Base-by-base conservation (phyloP, 2,888 invertebrate species). In the Seladonia tumulorum region DNA sequence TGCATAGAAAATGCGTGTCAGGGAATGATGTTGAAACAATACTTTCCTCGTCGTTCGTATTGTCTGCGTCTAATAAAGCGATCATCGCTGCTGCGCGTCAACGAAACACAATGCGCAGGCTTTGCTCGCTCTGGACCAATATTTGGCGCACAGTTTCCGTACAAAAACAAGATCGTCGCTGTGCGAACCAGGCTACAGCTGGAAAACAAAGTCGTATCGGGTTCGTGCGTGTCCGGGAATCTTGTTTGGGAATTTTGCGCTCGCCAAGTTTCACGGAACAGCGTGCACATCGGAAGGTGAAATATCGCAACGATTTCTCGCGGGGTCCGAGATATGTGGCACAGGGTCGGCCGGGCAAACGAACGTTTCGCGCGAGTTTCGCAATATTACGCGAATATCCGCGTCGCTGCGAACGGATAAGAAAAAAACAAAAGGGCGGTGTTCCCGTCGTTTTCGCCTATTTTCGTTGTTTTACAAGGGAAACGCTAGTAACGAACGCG, bases 371-470 rank as follows among this genome's bases (percentile, higher is more conserved):
- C n/a, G 8, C 18, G 63, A n/a, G 14, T 45, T 49, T 57, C 49
- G 14, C 71, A 71, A 83, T 81, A 53, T 81, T 35, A 63, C 47
- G 1, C 35, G 18, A 76, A 82, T 81, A 45, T 70, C 72, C 76
- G 57, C 76, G 4, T 74, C 73, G 42, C n/a, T 57, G 57, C 29
- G 73, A 39, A 74, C 45, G 18, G 18, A 47, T 29, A 29, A 47
- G 16, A 72, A 8, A 72, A 8, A 72, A 25, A 72, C 16, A 25
- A 18, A 16, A 5, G 70, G n/a, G 10, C n/a, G 39, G 8, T 25
- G 57, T 45, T 78, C 57, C 12, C 57, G 57, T 57, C n/a, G 57
- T n/a, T 57, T 57, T 22, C 47, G 35, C 16, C 22, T 5, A n/a
- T 73, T 57, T 70, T 35, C 2, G 35, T 74, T 71, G 47, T 53